Base-by-base conservation (phyloP, 1,140 invertebrate species). In the Druon quercuslanigerum region DNA sequence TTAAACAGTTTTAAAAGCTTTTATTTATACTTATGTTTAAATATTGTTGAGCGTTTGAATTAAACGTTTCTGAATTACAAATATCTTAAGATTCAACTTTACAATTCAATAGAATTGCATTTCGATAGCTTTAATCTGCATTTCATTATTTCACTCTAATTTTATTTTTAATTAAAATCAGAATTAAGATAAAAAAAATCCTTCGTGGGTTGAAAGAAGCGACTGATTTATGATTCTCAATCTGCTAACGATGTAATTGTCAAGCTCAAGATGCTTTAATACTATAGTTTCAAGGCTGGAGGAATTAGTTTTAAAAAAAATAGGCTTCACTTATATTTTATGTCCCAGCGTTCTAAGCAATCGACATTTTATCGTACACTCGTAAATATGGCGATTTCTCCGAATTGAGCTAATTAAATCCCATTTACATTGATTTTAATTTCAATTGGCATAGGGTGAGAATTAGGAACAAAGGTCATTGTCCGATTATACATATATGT, bases 401-500 rank as follows among this genome's bases (percentile, higher is more conserved):
- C 11, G 9, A 9, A 46, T 2, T 46, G 7, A 46, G 11, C 7
- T 46, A 11, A 46, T 46, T 46, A 46, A 46, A 9, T 46, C 9
- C 7, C 7, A 46, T 8, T 46, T 46, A 46, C 40, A 11, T 46
- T 46, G 40, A 11, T 11, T 46, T 46, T 46, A 46, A 46, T 46
- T 8, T 46, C 40, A 46, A 46, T 46, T 46, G 40, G 11, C 40
- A 46, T 46, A 0, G 25, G 19, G 25, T 25, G 7, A 57, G 19
- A 20, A 57, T 57, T 57, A 20, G 56, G 56, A 20, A 57, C 56
- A 57, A 57, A 57, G 56, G 56, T 19, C 19, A 57, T 25, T 57
- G 56, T 2, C 19, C 56, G 56, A 9, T 57, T 57, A 17, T 57
- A 57, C 25, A 57, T 20, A 11, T 46, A 57, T 57, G 25, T 57